Evolutionary conservation across 2,113 vertebrate genomes (phyloP), one percentile per base, ranked within the genome.

Genomic region (Hippocampus abdominalis): DNA sequence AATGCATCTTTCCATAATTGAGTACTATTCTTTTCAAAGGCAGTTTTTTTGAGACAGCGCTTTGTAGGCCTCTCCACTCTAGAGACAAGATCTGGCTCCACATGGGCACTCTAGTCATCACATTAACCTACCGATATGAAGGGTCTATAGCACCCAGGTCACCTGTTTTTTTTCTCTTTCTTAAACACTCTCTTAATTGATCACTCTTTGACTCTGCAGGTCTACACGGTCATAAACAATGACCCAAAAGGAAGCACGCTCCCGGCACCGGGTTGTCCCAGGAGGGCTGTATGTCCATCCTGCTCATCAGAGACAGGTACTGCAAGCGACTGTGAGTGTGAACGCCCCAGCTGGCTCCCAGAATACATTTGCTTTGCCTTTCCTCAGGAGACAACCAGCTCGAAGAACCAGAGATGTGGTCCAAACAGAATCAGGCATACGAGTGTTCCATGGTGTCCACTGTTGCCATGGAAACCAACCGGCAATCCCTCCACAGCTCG

Each of bases 251-350:
- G 61, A 56, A 84, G 78, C 23, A 67, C 48, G 0, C 10, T 80
- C 51, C 81, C 76, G 27, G 56, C 82, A 13, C 68, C 71, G 60
- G 81, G 79, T 1, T 86, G 83, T 83, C 88, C 91, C 60, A 74
- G 59, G 48, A 85, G 88, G 86, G 76, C 80, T 8, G 59, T 67
- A 63, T 92, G 78, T 76, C 86, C 82, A 25, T 82, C 88, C 44
- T 89, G 82, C 75, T 87, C 86, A 32, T 90, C 84, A 71, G 84
- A 92, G 69, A 75, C 79, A 53, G 91, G 94, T 95, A 74, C 20
- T 18, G n/a, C 1, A 40, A 46, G n/a, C 23, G 7, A 6, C 16
- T 0, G 16, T 1, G 9, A 6, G 16, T 0, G 16, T 1, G 15
- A 29, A n/a, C 6, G 9, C 48, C 64, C 64, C 36, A 44, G 60